Percentiles rank a stretch among this genome's conserved stretches.
Conservation (phyloP, 2,888 invertebrate species). For the Acleris sparsana region DNA sequence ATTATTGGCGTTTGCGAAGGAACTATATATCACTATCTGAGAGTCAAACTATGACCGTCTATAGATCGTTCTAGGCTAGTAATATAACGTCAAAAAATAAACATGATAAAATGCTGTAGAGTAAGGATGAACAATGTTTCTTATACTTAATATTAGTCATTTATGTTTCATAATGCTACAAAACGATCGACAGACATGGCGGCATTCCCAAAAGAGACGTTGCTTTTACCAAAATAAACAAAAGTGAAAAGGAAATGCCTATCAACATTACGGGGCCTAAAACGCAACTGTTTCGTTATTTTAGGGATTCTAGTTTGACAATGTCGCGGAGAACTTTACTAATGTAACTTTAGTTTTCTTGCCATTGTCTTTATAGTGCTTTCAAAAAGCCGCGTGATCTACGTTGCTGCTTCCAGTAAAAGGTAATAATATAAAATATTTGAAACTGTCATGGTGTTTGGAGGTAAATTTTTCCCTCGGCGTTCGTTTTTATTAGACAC, state of each 20-base stretch:
- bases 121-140: too few relatives aligned
- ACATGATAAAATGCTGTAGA: too few relatives aligned
- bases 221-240: neutral
- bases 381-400: neutral
- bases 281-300: neutral
- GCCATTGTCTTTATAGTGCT: neutral
- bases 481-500: too few relatives aligned
- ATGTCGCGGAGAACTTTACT: constrained; percentile 20
- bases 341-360: constrained; percentile 13
- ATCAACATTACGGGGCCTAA: constrained; percentile 6
- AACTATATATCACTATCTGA: too few relatives aligned
- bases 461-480: neutral
- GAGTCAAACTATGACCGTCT: too few relatives aligned
- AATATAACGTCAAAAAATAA: too few relatives aligned
- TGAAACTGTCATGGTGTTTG: too few relatives aligned
- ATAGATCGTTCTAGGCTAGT: too few relatives aligned
- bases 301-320: constrained; percentile 8
- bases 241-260: neutral
- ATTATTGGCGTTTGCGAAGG: too few relatives aligned
- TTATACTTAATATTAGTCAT: neutral
- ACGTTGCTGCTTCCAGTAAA: neutral
- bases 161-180: neutral
- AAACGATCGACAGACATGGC: neutral
- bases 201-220: neutral
- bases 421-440: neutral